Evolutionary conservation across 2,113 vertebrate genomes (phyloP).

Genomic region (Anarhynchus alexandrinus): DNA sequence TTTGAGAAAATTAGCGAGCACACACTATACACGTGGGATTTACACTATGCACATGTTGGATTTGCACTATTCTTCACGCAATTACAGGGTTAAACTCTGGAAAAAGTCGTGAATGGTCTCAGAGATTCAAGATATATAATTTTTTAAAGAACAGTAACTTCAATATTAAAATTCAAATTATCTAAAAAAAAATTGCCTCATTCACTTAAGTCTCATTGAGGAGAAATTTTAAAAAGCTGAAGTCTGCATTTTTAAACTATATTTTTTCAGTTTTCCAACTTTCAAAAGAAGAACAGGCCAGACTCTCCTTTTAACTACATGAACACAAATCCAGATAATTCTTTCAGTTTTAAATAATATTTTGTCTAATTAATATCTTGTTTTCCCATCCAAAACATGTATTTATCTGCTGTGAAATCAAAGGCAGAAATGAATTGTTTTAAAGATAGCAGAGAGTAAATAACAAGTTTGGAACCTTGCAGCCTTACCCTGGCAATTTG

Average conservation of each 20-base stretch:
- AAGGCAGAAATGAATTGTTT: slow-evolving; percentile 9
- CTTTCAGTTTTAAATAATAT: neutral
- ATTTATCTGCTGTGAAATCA: slow-evolving; percentile 29
- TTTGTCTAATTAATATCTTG: neutral
- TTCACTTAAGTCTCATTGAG: neutral
- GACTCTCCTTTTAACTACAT: neutral
- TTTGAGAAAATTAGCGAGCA: neutral
- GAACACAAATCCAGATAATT: neutral
- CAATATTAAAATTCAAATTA: neutral
- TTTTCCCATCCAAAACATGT: neutral
- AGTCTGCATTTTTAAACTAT: neutral
- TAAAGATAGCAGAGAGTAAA: slow-evolving; percentile 29
- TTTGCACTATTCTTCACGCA: rapidly evolving
- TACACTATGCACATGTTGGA: neutral
- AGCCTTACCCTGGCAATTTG: slow-evolving; percentile 32
- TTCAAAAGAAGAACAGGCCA: neutral
- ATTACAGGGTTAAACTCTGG: neutral
- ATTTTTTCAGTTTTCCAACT: neutral
- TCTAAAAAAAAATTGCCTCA: neutral
- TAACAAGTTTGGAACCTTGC: slow-evolving; percentile 19
- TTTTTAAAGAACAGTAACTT: neutral
- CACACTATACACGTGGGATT: neutral
- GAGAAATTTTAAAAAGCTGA: neutral
- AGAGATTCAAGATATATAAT: neutral
- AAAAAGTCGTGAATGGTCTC: rapidly evolving